Conservation (phyloP, 2,797 vertebrate genomes). For the Gallirallus australis region DNA sequence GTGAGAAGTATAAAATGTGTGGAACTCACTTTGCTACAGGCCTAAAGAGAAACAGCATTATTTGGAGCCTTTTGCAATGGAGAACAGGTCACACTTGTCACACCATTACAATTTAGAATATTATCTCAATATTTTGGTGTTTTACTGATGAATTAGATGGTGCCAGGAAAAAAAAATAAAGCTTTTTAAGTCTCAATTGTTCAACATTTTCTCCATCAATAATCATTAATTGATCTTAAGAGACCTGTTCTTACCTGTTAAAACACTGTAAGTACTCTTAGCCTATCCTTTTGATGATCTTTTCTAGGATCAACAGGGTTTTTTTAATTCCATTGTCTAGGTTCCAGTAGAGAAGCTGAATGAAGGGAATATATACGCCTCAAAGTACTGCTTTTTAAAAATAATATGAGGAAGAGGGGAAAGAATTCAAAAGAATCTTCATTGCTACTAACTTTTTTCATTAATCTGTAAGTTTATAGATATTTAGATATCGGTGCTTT, state of each 20-base stretch:
- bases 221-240: background rate
- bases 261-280: background rate
- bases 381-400: background rate
- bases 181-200: background rate
- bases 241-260: background rate
- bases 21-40: background rate
- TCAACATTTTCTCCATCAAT: background rate
- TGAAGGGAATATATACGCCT: background rate
- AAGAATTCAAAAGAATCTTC: background rate
- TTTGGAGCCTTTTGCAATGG: background rate
- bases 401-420: background rate
- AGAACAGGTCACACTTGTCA: background rate
- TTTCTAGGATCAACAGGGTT: background rate
- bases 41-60: background rate
- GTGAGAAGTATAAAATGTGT: background rate
- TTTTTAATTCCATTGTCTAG: background rate
- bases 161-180: rapidly evolving
- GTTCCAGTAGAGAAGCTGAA: background rate
- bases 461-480: background rate
- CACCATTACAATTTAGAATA: background rate
- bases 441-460: background rate
- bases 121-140: background rate
- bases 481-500: background rate
- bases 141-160: background rate
- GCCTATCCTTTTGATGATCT: background rate